Base-by-base conservation (phyloP, 2,797 vertebrate genomes). In the Eulemur mongoz region DNA sequence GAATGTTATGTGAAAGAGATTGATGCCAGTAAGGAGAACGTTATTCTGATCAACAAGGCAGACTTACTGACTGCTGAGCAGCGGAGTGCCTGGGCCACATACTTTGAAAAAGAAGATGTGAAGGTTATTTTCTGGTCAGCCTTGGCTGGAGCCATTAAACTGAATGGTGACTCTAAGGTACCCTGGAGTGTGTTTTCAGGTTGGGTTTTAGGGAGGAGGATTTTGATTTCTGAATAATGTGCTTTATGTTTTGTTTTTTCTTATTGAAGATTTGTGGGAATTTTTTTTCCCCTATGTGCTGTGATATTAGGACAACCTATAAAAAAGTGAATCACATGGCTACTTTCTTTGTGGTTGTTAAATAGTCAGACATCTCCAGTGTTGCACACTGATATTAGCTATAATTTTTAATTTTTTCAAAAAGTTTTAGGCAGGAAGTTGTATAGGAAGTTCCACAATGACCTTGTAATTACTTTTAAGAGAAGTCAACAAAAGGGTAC, bases 91-190 rank as follows among this genome's bases (percentile, higher is more conserved):
- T 99, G 99, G 99, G 99, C 99, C 35, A 95, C 59, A 8, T 98
- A 99, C 98, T 99, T 99, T 94, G 98, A 99, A 97, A 99, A 98
- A 14, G 99, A 99, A 59, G 99, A 99, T 0, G 82, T 99, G 38
- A 99, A 99, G 95, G 99, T 99, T 5, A 99, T 99, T 92, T 99
- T 99, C 98, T 99, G 99, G 99, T 99, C 99, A 0, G 99, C 99
- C 17, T 91, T 99, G 97, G 99, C 99, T 43, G 99, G 99, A 97
- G 98, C 98, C 38, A 43, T 85, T 48, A 98, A 99, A 32, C 98
- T 99, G 1, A 99, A 98, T 0, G 98, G 98, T 27, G 98, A 98
- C 90, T 98, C 98, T 1, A 99, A 99, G 99, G 99, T 99, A 98
- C 73, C 1, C 25, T 3, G 3, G 5, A 12, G 38, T 0, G 15